Base-by-base conservation (phyloP, 2,113 vertebrate genomes). In the Vidua macroura region DNA sequence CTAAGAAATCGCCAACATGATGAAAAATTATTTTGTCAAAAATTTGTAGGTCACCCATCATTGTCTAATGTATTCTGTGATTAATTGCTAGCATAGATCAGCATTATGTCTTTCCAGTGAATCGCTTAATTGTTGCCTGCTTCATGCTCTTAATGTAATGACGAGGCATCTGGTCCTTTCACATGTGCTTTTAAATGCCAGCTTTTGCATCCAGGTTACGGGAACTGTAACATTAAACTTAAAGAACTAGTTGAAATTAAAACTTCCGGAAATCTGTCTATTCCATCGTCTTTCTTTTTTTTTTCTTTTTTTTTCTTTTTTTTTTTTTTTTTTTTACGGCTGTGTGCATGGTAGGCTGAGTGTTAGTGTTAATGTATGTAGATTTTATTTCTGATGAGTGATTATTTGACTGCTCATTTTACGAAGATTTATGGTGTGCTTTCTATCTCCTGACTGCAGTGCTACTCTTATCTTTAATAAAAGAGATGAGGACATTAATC, bases 401-500 rank as follows among this genome's bases (percentile, higher is more conserved):
- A 99, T 99, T 99, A 99, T 99, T 99, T 99, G 99, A 99, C 99
- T 99, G 99, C 99, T 99, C 98, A 99, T 99, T 99, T 99, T 98
- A 99, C 98, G 78, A 97, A 99, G 99, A 99, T 99, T 99, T 99
- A 99, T 99, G 98, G 98, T 98, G 96, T 98, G 98, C 98, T 98
- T 99, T 99, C 98, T 99, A 99, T 99, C 99, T 99, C 98, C 98
- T 98, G 99, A 99, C 99, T 99, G 98, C 99, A 99, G 99, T 98
- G 98, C 98, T 99, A 98, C 98, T 99, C 99, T 99, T 99, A 99
- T 99, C 99, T 99, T 99, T 99, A 99, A 99, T 99, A 99, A 99
- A 99, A 99, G 99, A 98, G 98, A 99, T 99, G 98, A 99, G 98
- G 98, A 98, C 99, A 99, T 99, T 99, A 99, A 99, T 99, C 99